These are phyloP conservation scores for Electrona antarctica DNA, from an alignment of 2,113 vertebrate genomes.

Conservation along the genomic window DNA sequence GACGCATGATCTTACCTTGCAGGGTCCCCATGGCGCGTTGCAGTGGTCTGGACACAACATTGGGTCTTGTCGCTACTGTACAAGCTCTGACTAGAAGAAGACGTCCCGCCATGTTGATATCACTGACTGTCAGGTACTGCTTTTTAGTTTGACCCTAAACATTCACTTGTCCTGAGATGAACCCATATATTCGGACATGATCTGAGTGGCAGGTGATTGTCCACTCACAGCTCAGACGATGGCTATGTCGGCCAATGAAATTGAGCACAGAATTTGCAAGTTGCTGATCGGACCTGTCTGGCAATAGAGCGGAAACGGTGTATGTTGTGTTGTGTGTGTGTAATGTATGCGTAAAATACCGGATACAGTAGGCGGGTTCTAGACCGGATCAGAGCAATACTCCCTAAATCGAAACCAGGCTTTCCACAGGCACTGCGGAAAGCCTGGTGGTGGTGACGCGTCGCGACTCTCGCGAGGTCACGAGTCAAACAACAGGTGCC, in stretches of 20 bases:
- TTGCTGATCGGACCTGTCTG: too few species aligned
- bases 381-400: too few species aligned
- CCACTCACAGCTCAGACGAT: constrained; percentile 50
- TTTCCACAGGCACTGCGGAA: too few species aligned
- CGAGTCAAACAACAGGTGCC: too few species aligned
- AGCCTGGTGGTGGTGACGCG: too few species aligned
- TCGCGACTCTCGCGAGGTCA: too few species aligned
- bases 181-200: not conserved
- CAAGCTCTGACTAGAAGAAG: constrained; percentile 60
- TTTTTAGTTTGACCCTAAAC: not conserved
- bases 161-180: constrained; percentile 32
- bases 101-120: constrained; percentile 64
- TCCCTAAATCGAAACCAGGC: too few species aligned
- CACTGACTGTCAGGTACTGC: constrained; percentile 15
- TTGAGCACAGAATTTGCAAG: not conserved
- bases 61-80: constrained; percentile 21
- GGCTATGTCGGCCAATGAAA: constrained; percentile 18
- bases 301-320: too few species aligned
- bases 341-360: too few species aligned
- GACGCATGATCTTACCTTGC: constrained; percentile 40
- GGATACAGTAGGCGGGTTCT: too few species aligned
- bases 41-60: constrained; percentile 1
- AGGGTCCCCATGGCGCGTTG: constrained; percentile 46
- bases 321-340: too few species aligned
- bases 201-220: constrained; percentile 26